Base-by-base conservation (phyloP, 2,888 invertebrate species). In the Druceiella hillmani region DNA sequence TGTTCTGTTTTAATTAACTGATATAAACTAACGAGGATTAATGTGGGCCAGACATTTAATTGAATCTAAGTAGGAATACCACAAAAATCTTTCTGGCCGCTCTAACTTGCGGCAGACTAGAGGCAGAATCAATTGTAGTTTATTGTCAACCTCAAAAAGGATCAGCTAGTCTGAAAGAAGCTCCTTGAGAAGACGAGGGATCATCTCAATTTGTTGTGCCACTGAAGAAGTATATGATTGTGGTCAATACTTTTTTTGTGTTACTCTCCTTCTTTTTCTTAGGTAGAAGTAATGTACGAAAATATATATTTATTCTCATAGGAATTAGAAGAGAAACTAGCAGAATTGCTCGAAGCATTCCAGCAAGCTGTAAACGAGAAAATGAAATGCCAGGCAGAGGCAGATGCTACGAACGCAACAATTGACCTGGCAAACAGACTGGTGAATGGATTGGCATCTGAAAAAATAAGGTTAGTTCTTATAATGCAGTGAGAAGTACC, bases 391-490 rank as follows among this genome's bases (percentile, higher is more conserved):
- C 92, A 95, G 63, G 82, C 85, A 26, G 92, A 94, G 65, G 94
- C 94, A 1, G 93, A 94, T 52, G 83, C 85, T 22, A 95, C 94
- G 1, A 83, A 87, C 3, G 75, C 79, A 43, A 92, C 89, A 24
- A 94, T 95, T 44, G 89, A 89, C 60, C 68, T 95, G 44, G 95
- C 95, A 3, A 92, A 94, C 59, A 74, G 95, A 52, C 70, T 95
- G 12, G 92, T 95, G 2, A 90, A 89, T 50, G 95, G 95, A 12
- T 69, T 97, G 44, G 91, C 88, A 6, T 92, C 94, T 0, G 95
- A 95, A 59, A 94, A 94, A 57, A 59, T 73, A 33, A 61, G 72
- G 72, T 67, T 34, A 16, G 10, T n/a, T 13, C 22, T 20, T 20
- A n/a, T n/a, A n/a, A n/a, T n/a, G n/a, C n/a, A n/a, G n/a, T n/a